Conservation (phyloP, 2,113 vertebrate species). For the Fukomys damarensis region DNA sequence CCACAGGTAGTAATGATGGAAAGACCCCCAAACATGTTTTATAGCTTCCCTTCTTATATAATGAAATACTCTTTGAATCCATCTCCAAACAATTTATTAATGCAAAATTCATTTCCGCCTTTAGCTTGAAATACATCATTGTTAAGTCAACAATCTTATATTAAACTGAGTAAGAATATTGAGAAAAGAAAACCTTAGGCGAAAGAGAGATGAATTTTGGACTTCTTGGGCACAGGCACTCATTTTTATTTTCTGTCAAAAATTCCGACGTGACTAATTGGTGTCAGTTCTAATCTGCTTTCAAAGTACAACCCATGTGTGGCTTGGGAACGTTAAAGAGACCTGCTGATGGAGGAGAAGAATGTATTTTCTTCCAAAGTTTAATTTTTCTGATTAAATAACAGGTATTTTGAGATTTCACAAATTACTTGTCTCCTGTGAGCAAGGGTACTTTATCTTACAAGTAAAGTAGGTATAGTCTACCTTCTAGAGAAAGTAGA, state of each 20-base stretch:
- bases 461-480: not conserved
- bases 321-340: constrained; percentile 79
- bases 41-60: constrained; percentile 91
- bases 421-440: constrained; percentile 24
- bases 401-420: constrained; percentile 8
- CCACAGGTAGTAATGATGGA: constrained; percentile 95
- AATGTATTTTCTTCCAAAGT: constrained; percentile 74
- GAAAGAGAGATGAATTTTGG: constrained; percentile 92
- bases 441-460: constrained; percentile 31
- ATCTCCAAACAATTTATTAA: constrained; percentile 95
- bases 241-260: constrained; percentile 92
- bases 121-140: constrained; percentile 96
- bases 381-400: constrained; percentile 58
- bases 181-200: constrained; percentile 92
- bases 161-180: constrained; percentile 95
- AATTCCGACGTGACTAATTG: constrained; percentile 89
- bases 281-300: constrained; percentile 87
- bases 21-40: constrained; percentile 90
- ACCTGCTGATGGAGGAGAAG: constrained; percentile 72
- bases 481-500: not conserved
- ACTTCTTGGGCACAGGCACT: constrained; percentile 86
- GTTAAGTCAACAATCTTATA: constrained; percentile 99
- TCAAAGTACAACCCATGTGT: constrained; percentile 78
- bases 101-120: constrained; percentile 92
- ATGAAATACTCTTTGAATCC: constrained; percentile 91